Base-by-base conservation (phyloP, 2,888 invertebrate species). In the Alloplasta piceator region DNA sequence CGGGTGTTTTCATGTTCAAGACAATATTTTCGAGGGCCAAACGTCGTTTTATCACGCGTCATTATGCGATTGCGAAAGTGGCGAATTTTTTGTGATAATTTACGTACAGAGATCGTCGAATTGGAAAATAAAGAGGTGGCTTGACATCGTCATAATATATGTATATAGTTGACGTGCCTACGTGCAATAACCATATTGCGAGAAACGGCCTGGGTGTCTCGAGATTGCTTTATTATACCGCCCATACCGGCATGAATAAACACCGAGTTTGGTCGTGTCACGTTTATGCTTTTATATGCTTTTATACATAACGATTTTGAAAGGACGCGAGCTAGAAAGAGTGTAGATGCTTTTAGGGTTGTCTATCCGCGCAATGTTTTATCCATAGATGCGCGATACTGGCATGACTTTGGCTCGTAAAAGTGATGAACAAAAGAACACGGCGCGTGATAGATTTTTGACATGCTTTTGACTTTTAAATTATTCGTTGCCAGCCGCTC, bases 161-260 rank as follows among this genome's bases (percentile, higher is more conserved):
- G 10, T 55, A 12, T 6, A 70, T 60, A 58, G 80, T 55, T 81
- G 16, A 78, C 81, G 81, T 81, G 81, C 61, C 56, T 61, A 4
- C 10, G 48, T 41, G 78, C 81, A 46, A 81, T 81, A 78, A 81
- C 78, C 71, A 67, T 60, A 50, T 10, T 26, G 26, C 14, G 36
- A 56, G 36, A 71, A 12, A 60, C 43, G 48, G 55, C 9, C 67
- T 48, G 64, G 70, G 81, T 81, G 74, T 78, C 74, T 56, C 55
- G 67, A 71, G 78, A 81, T 81, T 81, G 78, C 81, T 81, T 81
- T 81, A 81, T 81, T 81, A 81, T 75, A 78, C 71, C 7, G 60
- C n/a, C 43, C 52, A 64, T 68, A 60, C 52, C 12, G 52, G 60
- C 64, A 74, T 66, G 81, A 78, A 70, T 63, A 70, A 56, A 12